Evolutionary conservation across 2,888 invertebrate species (phyloP), one percentile per base, ranked within the genome.

Genomic region (Cheilosia soror): DNA sequence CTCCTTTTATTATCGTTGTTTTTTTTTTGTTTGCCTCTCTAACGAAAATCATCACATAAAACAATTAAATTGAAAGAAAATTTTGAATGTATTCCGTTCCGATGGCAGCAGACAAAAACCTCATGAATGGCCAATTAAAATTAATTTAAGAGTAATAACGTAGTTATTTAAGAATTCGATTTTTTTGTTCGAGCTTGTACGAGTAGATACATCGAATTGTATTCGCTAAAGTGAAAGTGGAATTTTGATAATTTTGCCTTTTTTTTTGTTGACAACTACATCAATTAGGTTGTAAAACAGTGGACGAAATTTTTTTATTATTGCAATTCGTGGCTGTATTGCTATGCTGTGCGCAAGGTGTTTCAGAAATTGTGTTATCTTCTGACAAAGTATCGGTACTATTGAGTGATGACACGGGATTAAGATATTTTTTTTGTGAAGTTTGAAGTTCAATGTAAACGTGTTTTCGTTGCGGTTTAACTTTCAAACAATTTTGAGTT

Each of bases 21-120:
- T 33, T 31, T 49, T 55, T 29, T n/a, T n/a, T n/a, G n/a, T n/a
- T n/a, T n/a, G n/a, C 68, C 20, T 62, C 53, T 73, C 75, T 80
- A 76, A 80, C 73, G 65, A 75, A 84, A 80, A 71, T 76, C 71
- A 80, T 84, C 80, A 42, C 66, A 84, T 80, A 75, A 80, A 84
- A 84, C 80, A 80, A 84, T 84, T 84, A 84, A 84, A 69, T 80
- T 80, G 29, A 31, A 71, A 53, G 63, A 65, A 11, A 75, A 75
- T 71, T 79, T 79, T 69, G 63, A 84, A 69, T 78, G 66, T 44
- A 49, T 49, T 15, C 63, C 63, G 55, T 68, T 73, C 44, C 51
- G 53, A 79, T 63, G 68, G 27, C 73, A 49, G 51, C 79, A 27
- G 37, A 11, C 20, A 11, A 49, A 44, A 72, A 55, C 53, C 33